Percentiles rank a stretch among this genome's conserved stretches.
Conservation (phyloP, 2,113 vertebrate genomes). For the Gobius niger region DNA sequence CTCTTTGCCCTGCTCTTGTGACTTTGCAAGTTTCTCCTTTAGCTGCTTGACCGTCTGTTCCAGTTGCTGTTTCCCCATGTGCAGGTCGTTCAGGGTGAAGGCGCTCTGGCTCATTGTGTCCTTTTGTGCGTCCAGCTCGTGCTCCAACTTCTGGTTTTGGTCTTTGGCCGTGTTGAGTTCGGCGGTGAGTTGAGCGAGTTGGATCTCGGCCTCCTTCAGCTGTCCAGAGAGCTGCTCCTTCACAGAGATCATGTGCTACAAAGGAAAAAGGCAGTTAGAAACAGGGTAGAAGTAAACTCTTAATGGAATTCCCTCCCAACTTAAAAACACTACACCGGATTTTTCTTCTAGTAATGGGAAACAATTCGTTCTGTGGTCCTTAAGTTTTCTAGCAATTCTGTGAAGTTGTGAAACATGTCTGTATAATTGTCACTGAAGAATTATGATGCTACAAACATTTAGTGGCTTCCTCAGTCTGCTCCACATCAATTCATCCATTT, state of each 20-base stretch:
- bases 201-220: slow-evolving; percentile 75
- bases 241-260: slow-evolving; percentile 87
- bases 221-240: slow-evolving; percentile 88
- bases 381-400: no score
- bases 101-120: slow-evolving; percentile 83
- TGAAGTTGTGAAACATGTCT: no score
- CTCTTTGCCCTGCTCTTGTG: slow-evolving; percentile 72
- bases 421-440: no score
- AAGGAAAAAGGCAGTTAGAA: slow-evolving; percentile 26
- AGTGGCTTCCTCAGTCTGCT: no score
- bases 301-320: no score
- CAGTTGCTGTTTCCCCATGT: slow-evolving; percentile 82
- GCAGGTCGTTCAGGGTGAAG: slow-evolving; percentile 82
- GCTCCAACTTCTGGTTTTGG: slow-evolving; percentile 72
- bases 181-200: slow-evolving; percentile 69
- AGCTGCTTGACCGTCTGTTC: slow-evolving; percentile 79
- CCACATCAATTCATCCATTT: no score
- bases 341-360: no score
- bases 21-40: slow-evolving; percentile 77
- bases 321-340: no score
- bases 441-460: no score
- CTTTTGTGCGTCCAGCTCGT: slow-evolving; percentile 80
- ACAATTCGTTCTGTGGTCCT: no score
- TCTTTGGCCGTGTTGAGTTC: slow-evolving; percentile 77
- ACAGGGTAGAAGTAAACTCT: neutral